Evolutionary conservation across 2,888 invertebrate species (phyloP).

Genomic region (Marasmarcha lunaedactyla): DNA sequence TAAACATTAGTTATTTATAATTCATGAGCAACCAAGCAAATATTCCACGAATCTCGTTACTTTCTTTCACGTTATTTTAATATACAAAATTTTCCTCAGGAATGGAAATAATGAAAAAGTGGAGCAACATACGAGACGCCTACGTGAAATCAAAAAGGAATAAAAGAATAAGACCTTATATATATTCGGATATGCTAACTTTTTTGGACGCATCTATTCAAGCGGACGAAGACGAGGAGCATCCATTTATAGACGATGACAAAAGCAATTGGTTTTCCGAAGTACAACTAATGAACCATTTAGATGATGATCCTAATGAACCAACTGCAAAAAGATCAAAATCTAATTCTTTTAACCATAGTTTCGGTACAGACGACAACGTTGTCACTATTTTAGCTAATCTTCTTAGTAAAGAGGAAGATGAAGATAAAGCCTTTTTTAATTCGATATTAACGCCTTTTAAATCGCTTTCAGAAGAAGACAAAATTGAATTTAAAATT

Average conservation of each 20-base stretch:
- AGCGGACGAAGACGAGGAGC: slow-evolving; percentile 16
- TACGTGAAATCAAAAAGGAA: slow-evolving; percentile 31
- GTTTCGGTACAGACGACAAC: slow-evolving; percentile 13
- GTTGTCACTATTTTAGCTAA: slow-evolving; percentile 30
- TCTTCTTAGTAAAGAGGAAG: slow-evolving; percentile 40
- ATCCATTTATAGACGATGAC: not conserved
- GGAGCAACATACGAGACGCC: slow-evolving; percentile 27
- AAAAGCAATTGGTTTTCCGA: slow-evolving; percentile 8
- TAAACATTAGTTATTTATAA: too few species aligned
- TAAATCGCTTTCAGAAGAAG: slow-evolving; percentile 30
- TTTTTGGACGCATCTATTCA: slow-evolving; percentile 27
- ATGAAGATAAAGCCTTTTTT: slow-evolving; percentile 48
- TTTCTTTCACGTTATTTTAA: too few species aligned
- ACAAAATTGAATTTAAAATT: slow-evolving; percentile 41
- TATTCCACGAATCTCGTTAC: too few species aligned
- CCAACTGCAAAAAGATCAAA: not conserved
- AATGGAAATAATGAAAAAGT: slow-evolving; percentile 24
- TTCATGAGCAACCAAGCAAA: too few species aligned
- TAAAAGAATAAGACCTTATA: slow-evolving; percentile 24
- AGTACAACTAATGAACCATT: not conserved
- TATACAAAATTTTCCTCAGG: slow-evolving; percentile 20
- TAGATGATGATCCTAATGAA: slow-evolving; percentile 7
- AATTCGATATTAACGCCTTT: slow-evolving; percentile 41
- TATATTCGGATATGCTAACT: slow-evolving; percentile 28
- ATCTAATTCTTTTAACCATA: not conserved